Percentiles rank a stretch among this genome's conserved stretches.
phyloP scores from a whole-genome alignment of 2,888 invertebrate species.

The Didymodactylos carnosus region DNA sequence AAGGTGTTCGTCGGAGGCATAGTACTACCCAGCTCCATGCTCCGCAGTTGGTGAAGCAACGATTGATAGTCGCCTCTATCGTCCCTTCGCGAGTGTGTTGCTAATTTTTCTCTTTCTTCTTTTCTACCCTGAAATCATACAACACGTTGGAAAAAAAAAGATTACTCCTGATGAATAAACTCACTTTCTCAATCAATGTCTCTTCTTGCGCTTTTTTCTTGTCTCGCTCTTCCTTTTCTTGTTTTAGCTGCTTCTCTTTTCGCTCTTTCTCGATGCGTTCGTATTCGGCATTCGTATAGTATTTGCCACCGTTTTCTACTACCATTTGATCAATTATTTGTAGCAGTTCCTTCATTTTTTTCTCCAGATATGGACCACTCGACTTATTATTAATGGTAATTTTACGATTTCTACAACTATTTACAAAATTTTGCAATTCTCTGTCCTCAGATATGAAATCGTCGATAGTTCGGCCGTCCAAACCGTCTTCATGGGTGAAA shows the following conservation, averaged over 20 bases:
- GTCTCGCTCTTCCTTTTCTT: not conserved
- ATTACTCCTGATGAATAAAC: no score
- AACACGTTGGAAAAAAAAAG: no score
- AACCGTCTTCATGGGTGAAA: not conserved
- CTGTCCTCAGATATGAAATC: not conserved
- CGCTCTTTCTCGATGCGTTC: not conserved
- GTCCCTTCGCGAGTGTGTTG: not conserved
- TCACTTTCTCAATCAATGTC: no score
- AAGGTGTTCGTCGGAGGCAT: no score
- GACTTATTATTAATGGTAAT: not conserved
- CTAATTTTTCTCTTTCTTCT: not conserved
- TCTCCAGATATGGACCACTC: no score
- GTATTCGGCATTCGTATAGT: not conserved
- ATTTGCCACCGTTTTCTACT: not conserved
- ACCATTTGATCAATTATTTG: not conserved
- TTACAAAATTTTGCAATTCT: not conserved
- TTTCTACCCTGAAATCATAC: no score
- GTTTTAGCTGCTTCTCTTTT: not conserved
- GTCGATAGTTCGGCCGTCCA: not conserved
- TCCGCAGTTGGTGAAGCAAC: no score
- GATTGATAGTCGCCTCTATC: no score
- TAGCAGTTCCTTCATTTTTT: not conserved
- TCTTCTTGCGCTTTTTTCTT: no score
- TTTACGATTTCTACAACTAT: not conserved
- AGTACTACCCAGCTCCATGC: no score